Evolutionary conservation across 2,113 vertebrate genomes (phyloP), one percentile per base, ranked within the genome.

Genomic region (Paedocypris sp.): DNA sequence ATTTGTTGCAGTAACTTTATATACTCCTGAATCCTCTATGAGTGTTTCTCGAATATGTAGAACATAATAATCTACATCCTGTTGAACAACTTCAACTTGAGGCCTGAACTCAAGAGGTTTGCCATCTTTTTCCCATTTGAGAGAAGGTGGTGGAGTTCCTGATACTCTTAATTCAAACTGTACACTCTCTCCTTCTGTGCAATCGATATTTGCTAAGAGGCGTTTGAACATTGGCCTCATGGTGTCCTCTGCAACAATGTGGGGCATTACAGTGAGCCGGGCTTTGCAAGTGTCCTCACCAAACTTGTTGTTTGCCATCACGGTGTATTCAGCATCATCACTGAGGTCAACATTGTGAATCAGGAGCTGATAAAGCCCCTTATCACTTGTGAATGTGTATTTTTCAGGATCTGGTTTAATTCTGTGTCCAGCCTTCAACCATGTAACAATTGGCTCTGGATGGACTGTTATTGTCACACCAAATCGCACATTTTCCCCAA

Each of bases 151-250:
- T 22, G 94, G 93, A 52, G 88, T 86, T 70, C 94, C 95, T 66
- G 91, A 93, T 52, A 98, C 90, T 66, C 91, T 88, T 66, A 98
- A 88, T 62, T 99, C 93, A 74, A 99, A 97, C 73, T 80, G 88
- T 71, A 94, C 75, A 16, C 81, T 94, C 1, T 95, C 79, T 51
- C 95, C 93, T 77, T 99, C 95, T 16, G 85, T 82, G 66, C 93
- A 97, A 20, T 99, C 95, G 42, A 86, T 78, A 23, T 99, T 99
- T 67, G 93, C 91, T 68, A 97, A 73, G 15, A 99, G 79, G 29
- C 95, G 90, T 80, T 98, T 99, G 79, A 99, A 99, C 89, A 98
- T 95, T 61, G 95, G 95, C 73, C 88, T 92, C 80, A 99, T 82
- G 0, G 87, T 95, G 25, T 91, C 93, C 75, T 90, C 80, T 15